Evolutionary conservation across 1,140 invertebrate species (phyloP).

Genomic region (Lordiphosa stackelbergi): DNA sequence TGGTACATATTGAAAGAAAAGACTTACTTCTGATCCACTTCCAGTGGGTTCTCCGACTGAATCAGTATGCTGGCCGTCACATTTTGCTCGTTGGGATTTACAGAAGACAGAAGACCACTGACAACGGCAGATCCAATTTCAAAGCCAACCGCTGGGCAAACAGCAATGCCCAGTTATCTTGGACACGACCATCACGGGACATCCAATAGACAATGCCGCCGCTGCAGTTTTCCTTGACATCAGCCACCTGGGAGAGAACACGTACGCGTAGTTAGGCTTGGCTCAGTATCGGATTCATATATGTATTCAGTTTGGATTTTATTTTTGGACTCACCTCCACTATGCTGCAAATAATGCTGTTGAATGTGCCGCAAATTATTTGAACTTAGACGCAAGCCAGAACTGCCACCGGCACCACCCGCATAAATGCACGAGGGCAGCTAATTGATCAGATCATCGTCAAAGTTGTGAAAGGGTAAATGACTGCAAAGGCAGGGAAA

Average conservation of each 20-base stretch:
- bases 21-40: slow-evolving; percentile 84
- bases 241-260: slow-evolving; percentile 82
- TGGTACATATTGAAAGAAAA: accelerated
- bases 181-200: slow-evolving; percentile 90
- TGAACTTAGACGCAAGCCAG: slow-evolving; percentile 53
- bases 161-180: slow-evolving; percentile 94
- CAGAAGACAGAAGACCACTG: slow-evolving; percentile 90
- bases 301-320: no score
- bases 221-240: slow-evolving; percentile 80
- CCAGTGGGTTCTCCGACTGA: slow-evolving; percentile 85
- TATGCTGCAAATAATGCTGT: slow-evolving; percentile 74
- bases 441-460: slow-evolving; percentile 75
- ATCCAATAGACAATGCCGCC: slow-evolving; percentile 90
- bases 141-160: slow-evolving; percentile 91
- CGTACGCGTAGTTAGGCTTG: no score
- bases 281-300: no score
- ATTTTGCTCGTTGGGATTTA: slow-evolving; percentile 87
- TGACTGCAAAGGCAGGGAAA: no score
- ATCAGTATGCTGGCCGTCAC: slow-evolving; percentile 89
- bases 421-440: slow-evolving; percentile 76
- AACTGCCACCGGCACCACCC: slow-evolving; percentile 25
- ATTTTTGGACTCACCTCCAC: slow-evolving; percentile 28
- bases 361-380: slow-evolving; percentile 74
- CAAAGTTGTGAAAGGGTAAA: no score
- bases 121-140: slow-evolving; percentile 88